Evolutionary conservation across 2,113 vertebrate genomes (phyloP).

Genomic region (Danio rerio): GRCz12tu NC_133191.1:43046501-43047000

Average conservation of each 20-base stretch:
- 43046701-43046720: constrained; percentile 55
- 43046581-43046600: constrained; percentile 56
- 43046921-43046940: background rate
- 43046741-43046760: constrained; percentile 37
- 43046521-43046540: constrained; percentile 57
- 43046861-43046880: constrained; percentile 2
- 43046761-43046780: constrained; percentile 41
- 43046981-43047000: no score
- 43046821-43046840: constrained; percentile 15
- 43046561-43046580: constrained; percentile 56
- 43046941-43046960: background rate
- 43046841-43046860: constrained; percentile 11
- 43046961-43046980: background rate
- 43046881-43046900: constrained; percentile 1
- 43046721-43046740: constrained; percentile 59
- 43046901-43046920: background rate
- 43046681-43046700: constrained; percentile 49
- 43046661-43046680: constrained; percentile 53
- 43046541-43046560: constrained; percentile 63
- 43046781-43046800: constrained; percentile 42
- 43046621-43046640: constrained; percentile 54
- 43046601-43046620: constrained; percentile 60
- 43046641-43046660: constrained; percentile 35
- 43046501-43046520: constrained; percentile 57
- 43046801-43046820: constrained; percentile 39